Evolutionary conservation across 2,888 invertebrate species (phyloP), one percentile per base, ranked within the genome.

Genomic region (Zygogramma bicolorata): DNA sequence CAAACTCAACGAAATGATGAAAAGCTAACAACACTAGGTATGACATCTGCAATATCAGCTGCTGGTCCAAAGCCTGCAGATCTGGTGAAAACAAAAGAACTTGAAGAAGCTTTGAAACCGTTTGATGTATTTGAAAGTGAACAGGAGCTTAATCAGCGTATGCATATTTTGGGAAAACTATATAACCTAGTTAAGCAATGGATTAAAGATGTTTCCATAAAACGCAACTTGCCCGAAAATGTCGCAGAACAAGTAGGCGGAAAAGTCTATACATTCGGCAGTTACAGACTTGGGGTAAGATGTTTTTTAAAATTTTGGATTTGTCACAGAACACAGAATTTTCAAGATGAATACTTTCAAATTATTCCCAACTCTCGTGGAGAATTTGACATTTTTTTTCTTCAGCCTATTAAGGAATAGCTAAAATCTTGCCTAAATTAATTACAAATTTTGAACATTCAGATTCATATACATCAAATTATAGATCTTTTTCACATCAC

Each of bases 251-350:
- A 93, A 78, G 95, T 98, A 71, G 98, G 99, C 22, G 99, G 99
- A 3, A 98, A 98, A 88, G 97, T 99, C 74, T 99, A 97, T 85
- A 99, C 99, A n/a, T 99, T 99, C 88, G 99, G 99, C 58, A 99
- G 99, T 68, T 99, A 99, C 86, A 90, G 96, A 78, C 90, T 95
- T 80, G 95, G 99, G 81, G 99, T 91, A 80, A 88, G 90, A 88
- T 63, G 42, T 25, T 13, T 66, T 40, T 65, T 31, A 8, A 4
- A n/a, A n/a, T n/a, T n/a, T n/a, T n/a, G n/a, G n/a, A n/a, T n/a
- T n/a, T n/a, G n/a, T n/a, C n/a, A n/a, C n/a, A n/a, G n/a, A n/a
- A n/a, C n/a, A n/a, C n/a, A n/a, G n/a, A n/a, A n/a, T n/a, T n/a
- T n/a, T n/a, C n/a, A n/a, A n/a, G n/a, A n/a, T n/a, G n/a, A n/a